Conservation (phyloP, 2,888 invertebrate species). For the Geophilus truncorum region DNA sequence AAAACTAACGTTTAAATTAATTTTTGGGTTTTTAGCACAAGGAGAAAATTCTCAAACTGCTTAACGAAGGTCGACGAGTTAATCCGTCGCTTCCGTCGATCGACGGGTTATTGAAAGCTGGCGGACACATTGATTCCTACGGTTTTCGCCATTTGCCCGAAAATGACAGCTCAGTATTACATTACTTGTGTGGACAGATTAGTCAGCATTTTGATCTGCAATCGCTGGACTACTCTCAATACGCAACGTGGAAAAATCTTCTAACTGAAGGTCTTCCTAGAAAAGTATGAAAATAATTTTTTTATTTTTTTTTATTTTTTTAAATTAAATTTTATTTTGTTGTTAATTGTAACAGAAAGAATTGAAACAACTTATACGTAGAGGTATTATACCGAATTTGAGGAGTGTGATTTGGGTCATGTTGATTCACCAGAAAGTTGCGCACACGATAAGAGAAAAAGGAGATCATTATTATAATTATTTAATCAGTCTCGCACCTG, state of each 20-base stretch:
- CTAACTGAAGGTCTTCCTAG: constrained; percentile 19
- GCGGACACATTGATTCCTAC: constrained; percentile 52
- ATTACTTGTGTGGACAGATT: constrained; percentile 54
- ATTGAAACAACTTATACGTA: constrained; percentile 49
- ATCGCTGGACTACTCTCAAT: constrained; percentile 47
- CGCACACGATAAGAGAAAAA: constrained; percentile 51
- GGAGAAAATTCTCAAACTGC: constrained; percentile 47
- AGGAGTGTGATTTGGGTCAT: constrained; percentile 51
- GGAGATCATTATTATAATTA: constrained; percentile 51
- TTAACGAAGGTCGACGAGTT: constrained; percentile 50
- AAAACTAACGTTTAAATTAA: neutral
- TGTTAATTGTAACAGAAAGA: constrained; percentile 45
- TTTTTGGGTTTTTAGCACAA: constrained; percentile 48
- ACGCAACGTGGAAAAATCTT: constrained; percentile 36
- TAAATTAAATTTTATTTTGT: constrained; percentile 12
- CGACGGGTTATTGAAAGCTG: constrained; percentile 49
- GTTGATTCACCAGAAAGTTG: constrained; percentile 53
- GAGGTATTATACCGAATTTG: constrained; percentile 52
- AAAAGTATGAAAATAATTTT: neutral
- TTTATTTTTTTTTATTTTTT: neutral
- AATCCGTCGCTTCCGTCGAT: constrained; percentile 53
- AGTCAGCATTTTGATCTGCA: constrained; percentile 49
- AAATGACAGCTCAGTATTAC: constrained; percentile 50
- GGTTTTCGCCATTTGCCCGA: constrained; percentile 52
- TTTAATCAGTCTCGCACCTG: constrained; percentile 52